These are phyloP conservation scores for Choloepus didactylus DNA, from an alignment of 2,797 vertebrate species.

Conservation along the genomic window DNA sequence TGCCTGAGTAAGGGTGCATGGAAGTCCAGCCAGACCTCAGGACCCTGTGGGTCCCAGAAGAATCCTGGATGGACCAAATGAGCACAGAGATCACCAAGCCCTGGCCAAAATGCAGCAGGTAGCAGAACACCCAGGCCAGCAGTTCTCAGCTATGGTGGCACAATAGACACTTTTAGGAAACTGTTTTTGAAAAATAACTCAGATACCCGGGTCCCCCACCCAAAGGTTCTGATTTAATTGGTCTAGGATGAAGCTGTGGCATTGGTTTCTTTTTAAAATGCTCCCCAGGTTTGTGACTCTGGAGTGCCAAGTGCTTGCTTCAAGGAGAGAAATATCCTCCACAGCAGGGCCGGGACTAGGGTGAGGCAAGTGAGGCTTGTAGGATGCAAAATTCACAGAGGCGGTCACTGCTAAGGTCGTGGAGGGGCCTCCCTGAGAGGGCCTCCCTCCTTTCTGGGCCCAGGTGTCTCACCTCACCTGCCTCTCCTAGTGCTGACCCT, in stretches of 20 bases:
- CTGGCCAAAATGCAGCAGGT: neutral
- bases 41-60: neutral
- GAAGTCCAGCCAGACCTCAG: neutral
- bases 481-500: neutral
- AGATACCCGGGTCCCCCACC: neutral
- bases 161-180: fast-evolving
- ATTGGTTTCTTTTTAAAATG: neutral
- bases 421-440: neutral
- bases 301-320: neutral
- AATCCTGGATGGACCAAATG: neutral
- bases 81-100: neutral
- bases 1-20: neutral
- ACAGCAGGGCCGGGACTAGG: neutral
- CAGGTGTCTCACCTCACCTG: neutral
- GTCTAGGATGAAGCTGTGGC: neutral
- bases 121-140: neutral
- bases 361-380: neutral
- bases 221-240: neutral
- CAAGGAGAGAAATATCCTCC: neutral
- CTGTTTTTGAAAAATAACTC: neutral
- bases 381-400: neutral
- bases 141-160: neutral
- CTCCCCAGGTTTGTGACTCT: neutral
- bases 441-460: too few species aligned
- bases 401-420: neutral